These are phyloP conservation scores for Neotoxoptera formosana DNA, from an alignment of 1,140 invertebrate species.

Conservation along the genomic window DNA sequence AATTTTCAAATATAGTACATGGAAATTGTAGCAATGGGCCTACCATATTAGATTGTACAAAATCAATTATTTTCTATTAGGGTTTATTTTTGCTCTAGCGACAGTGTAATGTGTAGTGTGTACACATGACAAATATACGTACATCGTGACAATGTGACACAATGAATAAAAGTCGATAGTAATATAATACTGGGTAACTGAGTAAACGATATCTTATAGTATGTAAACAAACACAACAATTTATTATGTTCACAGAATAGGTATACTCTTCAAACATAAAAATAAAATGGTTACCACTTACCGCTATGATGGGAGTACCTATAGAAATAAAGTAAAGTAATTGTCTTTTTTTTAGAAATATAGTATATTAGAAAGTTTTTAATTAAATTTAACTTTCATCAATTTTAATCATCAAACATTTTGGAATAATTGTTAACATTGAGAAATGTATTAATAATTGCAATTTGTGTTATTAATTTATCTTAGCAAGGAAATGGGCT, in stretches of 20 bases:
- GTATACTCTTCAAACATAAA: conserved; percentile 2
- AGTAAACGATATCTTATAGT: neutral
- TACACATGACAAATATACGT: neutral
- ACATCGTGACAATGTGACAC: neutral
- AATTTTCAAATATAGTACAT: neutral
- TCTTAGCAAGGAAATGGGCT: too few relatives aligned
- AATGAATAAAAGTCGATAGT: neutral
- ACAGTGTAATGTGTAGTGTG: neutral
- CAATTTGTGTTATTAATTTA: too few relatives aligned
- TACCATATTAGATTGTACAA: neutral
- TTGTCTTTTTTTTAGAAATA: neutral
- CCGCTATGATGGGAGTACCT: neutral
- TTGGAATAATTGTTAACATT: too few relatives aligned
- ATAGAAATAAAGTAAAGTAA: neutral
- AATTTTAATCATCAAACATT: too few relatives aligned
- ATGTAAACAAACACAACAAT: neutral
- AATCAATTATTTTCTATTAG: neutral
- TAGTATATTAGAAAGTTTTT: neutral
- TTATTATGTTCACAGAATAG: neutral
- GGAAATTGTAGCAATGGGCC: neutral
- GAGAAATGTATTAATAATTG: too few relatives aligned
- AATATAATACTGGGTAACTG: neutral
- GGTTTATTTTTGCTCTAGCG: neutral
- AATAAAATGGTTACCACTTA: neutral
- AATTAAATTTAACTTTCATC: neutral